phyloP scores from a whole-genome alignment of 2,113 vertebrate genomes.

The Arvicanthis niloticus region DNA sequence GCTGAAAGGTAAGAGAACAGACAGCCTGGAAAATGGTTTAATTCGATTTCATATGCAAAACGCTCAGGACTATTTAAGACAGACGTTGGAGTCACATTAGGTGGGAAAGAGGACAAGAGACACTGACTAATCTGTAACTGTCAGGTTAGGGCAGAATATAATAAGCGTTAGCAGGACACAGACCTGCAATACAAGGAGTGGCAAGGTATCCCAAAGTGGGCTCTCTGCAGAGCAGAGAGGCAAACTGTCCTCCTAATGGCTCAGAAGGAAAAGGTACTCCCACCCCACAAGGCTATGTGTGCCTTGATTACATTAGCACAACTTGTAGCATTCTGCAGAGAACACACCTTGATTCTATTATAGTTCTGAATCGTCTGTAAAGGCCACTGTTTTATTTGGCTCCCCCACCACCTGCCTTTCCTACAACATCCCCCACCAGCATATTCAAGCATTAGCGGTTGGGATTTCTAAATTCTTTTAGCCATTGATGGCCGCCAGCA shows the following conservation, averaged over 20 bases:
- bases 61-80: conserved; percentile 80
- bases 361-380: conserved; percentile 55
- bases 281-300: conserved; percentile 31
- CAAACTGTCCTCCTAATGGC: conserved; percentile 67
- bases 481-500: conserved; percentile 74
- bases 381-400: conserved; percentile 61
- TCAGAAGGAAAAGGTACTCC: conserved; percentile 71
- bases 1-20: conserved; percentile 80
- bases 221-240: conserved; percentile 50
- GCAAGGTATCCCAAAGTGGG: conserved; percentile 56
- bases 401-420: conserved; percentile 53
- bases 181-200: conserved; percentile 44
- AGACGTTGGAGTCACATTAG: conserved; percentile 80
- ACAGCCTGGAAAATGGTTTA: conserved; percentile 81
- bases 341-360: conserved; percentile 63
- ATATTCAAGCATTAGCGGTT: conserved; percentile 63
- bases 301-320: conserved; percentile 78
- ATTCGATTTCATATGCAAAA: conserved; percentile 84
- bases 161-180: conserved; percentile 79
- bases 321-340: conserved; percentile 38
- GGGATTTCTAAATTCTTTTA: conserved; percentile 81
- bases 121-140: conserved; percentile 76
- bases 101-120: conserved; percentile 63
- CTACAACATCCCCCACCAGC: conserved; percentile 45
- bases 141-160: conserved; percentile 80